Base-by-base conservation (phyloP, 2,888 invertebrate genomes). In the Cephus rjabovi region DNA sequence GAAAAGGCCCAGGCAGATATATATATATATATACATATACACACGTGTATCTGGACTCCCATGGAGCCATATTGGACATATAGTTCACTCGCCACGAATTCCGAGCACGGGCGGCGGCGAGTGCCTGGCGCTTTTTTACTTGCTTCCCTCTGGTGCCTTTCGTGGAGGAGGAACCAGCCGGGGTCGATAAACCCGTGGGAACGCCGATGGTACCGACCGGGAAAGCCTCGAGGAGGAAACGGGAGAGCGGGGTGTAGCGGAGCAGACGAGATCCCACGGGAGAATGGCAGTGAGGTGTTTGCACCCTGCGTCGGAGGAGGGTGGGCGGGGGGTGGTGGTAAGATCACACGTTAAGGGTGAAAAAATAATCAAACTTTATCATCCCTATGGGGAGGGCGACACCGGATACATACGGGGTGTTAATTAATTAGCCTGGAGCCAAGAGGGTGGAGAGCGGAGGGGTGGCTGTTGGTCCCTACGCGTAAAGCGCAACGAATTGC, bases 391-490 rank as follows among this genome's bases (percentile, higher is more conserved):
- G 23, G 56, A 56, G 23, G 1, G 9, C 9, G 56, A 56, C 9
- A 56, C 56, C 56, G 56, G 56, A 56, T 23, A 56, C 23, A 6
- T 56, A 56, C 23, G 56, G 23, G 56, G 56, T 23, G 56, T 56
- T 15, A 56, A 56, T 56, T 23, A 56, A 23, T 56, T 23, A 56
- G 9, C 23, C 56, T 9, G 23, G 23, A 23, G 15, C 9, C 23
- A 56, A 56, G 56, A 15, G 40, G 23, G 15, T 9, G 9, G 56
- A 75, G 56, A 76, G 73, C 12, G 76, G 11, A 69, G 73, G 75
- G 80, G 69, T 76, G 81, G 80, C 33, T 81, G 12, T 12, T 35
- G 30, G n/a, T 2, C 1, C 15, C 23, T 71, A 71, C 11, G 23
- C 56, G 9, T 56, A 56, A 56, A 23, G 23, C 56, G 56, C 9